Evolutionary conservation across 53 echinoderm and acorn worm species (phyloP).

Genomic region (Echinometra lucunter): DNA sequence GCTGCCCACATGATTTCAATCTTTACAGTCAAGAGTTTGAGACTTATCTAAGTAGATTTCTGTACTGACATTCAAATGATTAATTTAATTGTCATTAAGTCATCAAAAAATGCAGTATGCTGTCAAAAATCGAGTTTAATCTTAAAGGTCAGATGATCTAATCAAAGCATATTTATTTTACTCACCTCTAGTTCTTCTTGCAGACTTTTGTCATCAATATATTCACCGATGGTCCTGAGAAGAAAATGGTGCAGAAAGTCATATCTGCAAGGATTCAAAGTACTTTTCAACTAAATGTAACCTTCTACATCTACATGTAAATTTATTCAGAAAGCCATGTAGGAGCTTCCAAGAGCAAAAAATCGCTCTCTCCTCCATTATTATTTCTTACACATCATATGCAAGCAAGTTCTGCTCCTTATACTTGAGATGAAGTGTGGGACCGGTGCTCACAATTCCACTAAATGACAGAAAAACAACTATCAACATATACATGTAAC

Average conservation of each 20-base stretch:
- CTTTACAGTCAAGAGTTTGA: too few relatives aligned
- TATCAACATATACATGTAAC: not conserved
- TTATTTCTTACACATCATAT: too few relatives aligned
- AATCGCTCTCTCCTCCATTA: not conserved
- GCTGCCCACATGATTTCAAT: too few relatives aligned
- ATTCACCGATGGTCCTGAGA: slow-evolving; percentile 40
- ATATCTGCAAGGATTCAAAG: not conserved
- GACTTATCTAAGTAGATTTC: too few relatives aligned
- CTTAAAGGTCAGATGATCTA: too few relatives aligned
- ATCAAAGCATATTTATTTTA: not conserved
- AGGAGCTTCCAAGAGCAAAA: not conserved
- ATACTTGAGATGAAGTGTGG: too few relatives aligned
- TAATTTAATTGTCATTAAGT: too few relatives aligned
- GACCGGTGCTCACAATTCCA: not conserved
- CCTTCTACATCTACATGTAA: not conserved
- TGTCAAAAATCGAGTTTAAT: too few relatives aligned
- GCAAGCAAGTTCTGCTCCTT: too few relatives aligned
- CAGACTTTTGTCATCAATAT: slow-evolving; percentile 58
- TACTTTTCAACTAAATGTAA: too few relatives aligned
- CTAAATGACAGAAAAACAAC: not conserved
- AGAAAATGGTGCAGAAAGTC: not conserved
- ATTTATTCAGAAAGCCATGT: not conserved
- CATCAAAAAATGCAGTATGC: too few relatives aligned
- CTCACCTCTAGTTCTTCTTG: slow-evolving; percentile 74
- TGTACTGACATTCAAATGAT: too few relatives aligned